phyloP scores from a whole-genome alignment of 2,888 invertebrate species.

The Suillia variegata region DNA sequence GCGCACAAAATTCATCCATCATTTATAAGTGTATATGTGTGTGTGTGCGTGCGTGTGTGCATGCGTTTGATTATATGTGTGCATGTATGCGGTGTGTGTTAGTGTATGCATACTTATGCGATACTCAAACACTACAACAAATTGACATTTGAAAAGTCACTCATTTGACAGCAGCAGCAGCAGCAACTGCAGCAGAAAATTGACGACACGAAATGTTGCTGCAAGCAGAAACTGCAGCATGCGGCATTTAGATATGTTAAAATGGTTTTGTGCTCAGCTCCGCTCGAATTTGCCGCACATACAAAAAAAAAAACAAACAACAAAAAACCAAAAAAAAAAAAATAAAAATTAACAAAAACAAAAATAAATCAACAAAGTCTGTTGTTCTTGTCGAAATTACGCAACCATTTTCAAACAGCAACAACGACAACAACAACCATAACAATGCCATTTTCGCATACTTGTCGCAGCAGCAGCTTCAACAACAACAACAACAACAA shows the following conservation, averaged over 20 bases:
- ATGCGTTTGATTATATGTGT: background rate
- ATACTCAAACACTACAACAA: background rate
- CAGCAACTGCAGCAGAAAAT: background rate
- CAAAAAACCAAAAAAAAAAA: background rate
- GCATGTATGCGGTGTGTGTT: background rate
- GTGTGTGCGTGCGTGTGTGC: background rate
- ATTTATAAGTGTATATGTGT: slow-evolving; percentile 5
- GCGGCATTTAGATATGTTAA: slow-evolving; percentile 13
- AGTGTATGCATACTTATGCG: background rate
- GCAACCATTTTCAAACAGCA: background rate
- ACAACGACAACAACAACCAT: too few species aligned
- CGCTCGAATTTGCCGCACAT: too few species aligned
- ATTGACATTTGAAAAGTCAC: background rate
- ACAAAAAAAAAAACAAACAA: background rate
- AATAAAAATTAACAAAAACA: too few species aligned
- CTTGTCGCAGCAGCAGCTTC: background rate
- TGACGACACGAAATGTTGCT: background rate
- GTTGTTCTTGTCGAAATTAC: background rate
- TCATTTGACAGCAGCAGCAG: background rate
- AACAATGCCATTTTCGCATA: too few species aligned
- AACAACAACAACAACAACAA: background rate
- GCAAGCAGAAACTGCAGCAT: background rate
- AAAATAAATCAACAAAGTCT: too few species aligned
- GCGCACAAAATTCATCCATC: slow-evolving; percentile 20
- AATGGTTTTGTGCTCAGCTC: slow-evolving; percentile 11